Base-by-base conservation (phyloP, 1,140 invertebrate species). In the Aphis craccivora region DNA sequence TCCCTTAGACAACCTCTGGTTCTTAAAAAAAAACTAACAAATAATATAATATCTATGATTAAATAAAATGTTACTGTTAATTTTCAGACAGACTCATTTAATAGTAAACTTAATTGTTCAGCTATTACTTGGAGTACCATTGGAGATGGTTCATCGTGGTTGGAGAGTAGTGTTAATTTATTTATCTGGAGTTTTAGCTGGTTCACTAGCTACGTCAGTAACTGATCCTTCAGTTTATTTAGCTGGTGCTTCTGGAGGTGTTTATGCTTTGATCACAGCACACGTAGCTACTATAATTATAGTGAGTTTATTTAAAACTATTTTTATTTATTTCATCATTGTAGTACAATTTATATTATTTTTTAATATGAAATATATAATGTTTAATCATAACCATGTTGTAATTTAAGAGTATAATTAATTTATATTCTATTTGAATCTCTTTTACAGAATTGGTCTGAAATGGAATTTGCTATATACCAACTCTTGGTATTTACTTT, bases 111-210 rank as follows among this genome's bases (percentile, higher is more conserved):
- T 99, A 30, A 95, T 98, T 35, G 98, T 99, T 86, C 99, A 99
- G 96, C 96, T 99, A 89, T 96, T 99, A 95, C 96, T 99, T 87
- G 99, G 99, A 6, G 96, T 99, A 40, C 98, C 98, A 0, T 95
- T 99, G 90, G 99, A 99, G 95, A 97, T 99, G 97, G 98, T 99
- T 22, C 99, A 99, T 95, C 97, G 97, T 94, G 98, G 98, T 97
- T 99, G 98, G 98, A 96, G 98, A 89, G 97, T 99, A 7, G 95
- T 97, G 0, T 95, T 97, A 4, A 97, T 98, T 60, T 98, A 98
- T 95, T 95, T 97, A 84, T 97, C 97, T 0, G 98, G 98, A 4
- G 98, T 99, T 0, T 94, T 98, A 6, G 98, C 98, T 23, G 98
- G 98, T n/a, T 98, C 97, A 7, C 96, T 98, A 76, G 97, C 97